phyloP scores from a whole-genome alignment of 2,113 vertebrate species.

The Callorhinus ursinus region DNA sequence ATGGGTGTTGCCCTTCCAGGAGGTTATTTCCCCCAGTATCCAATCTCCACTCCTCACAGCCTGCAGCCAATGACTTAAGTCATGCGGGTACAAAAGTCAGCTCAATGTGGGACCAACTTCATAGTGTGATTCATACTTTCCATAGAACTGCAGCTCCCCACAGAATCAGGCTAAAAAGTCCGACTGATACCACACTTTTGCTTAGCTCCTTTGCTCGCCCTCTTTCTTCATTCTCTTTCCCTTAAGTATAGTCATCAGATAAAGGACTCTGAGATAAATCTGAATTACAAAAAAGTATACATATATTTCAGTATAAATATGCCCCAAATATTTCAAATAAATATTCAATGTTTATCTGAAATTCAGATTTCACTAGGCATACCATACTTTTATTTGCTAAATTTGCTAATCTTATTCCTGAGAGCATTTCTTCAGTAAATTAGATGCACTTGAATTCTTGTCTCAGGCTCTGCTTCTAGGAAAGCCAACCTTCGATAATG shows the following conservation, averaged over 20 bases:
- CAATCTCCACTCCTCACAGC: neutral
- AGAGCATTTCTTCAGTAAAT: neutral
- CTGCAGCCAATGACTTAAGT: neutral
- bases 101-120: neutral
- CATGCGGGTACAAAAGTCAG: neutral
- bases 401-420: neutral
- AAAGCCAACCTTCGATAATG: neutral
- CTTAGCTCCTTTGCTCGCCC: neutral
- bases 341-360: constrained; percentile 19
- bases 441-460: neutral
- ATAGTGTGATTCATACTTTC: neutral
- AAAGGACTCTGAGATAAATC: neutral
- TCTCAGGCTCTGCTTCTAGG: neutral
- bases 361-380: neutral
- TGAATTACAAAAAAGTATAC: neutral
- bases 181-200: neutral
- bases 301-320: neutral
- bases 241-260: neutral
- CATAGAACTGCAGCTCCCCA: neutral
- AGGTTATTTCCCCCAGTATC: neutral
- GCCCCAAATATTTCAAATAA: neutral
- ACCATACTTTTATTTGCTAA: constrained; percentile 15
- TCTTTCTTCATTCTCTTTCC: neutral
- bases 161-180: neutral
- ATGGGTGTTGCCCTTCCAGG: neutral